Base-by-base conservation (phyloP, 2,797 vertebrate genomes). In the Falco biarmicus region DNA sequence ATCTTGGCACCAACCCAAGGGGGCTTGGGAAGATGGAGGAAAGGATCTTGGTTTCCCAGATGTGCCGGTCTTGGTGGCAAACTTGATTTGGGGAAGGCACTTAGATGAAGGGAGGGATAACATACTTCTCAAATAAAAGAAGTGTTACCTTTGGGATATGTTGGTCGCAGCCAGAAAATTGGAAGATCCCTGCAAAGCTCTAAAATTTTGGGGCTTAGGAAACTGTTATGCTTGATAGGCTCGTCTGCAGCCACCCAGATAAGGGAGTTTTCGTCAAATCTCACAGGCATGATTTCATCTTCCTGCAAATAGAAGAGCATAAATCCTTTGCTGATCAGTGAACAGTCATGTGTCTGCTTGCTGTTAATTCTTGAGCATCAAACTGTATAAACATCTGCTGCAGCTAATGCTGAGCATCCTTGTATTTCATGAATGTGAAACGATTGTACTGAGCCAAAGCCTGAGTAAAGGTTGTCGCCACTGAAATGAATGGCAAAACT, bases 151-250 rank as follows among this genome's bases (percentile, higher is more conserved):
- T 99, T 99, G 54, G 98, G 98, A 89, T 98, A 97, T 8, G 98
- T 97, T 31, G 98, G 99, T 90, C 98, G 98, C 93, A 99, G 98
- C 99, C 99, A 99, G 98, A 98, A 99, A 97, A 99, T 98, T 17
- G 99, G 99, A 94, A 99, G 98, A 90, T 99, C 97, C 13, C 97
- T 92, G 13, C 99, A 99, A 85, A 99, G 98, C 96, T 98, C 97
- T 96, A 99, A 97, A 87, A 99, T 98, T 97, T 98, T 99, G 73
- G 98, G 68, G 96, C 99, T 99, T 97, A 99, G 96, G 97, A 99
- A 99, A 71, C 98, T 97, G 93, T 95, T 98, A 97, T 99, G 98
- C 97, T 99, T 99, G 95, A 99, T 97, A 5, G 99, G 98, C 86
- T 99, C 98, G 10, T 99, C 98, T 65, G 98, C 98, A 86, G 99